Evolutionary conservation across 2,113 vertebrate species (phyloP), one percentile per base, ranked within the genome.

Genomic region (Bufo gargarizans): DNA sequence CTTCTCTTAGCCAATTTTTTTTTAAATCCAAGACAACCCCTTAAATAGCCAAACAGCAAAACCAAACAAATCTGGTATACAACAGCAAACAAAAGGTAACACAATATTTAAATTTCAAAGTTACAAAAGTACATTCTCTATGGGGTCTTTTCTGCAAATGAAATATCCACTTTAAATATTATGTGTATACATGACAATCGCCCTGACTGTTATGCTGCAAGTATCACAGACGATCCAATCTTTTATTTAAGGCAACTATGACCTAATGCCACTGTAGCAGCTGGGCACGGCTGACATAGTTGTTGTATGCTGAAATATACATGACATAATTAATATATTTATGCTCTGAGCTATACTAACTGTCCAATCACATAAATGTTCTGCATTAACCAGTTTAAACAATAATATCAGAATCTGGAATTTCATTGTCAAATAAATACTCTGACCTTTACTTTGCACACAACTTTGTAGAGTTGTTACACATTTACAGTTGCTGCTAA

Each of bases 401-500:
- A 69, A 71, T 71, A 4, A 5, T 76, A 50, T 50, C 17, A 49
- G 9, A 20, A 50, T 50, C 7, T 76, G 16, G 47, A 47, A 11
- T 69, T 71, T 84, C 11, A 47, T n/a, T 71, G 59, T 55, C 67
- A 55, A 50, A 84, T 33, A 9, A 55, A 8, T 33, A n/a, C 63
- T 69, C 14, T 55, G 20, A 33, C 80, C 77, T 56, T 77, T 91
- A 85, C 81, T 90, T 58, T 84, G 85, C 89, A 63, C 72, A 49
- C 19, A 43, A n/a, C 93, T 92, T 90, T 92, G 92, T 91, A 89
- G 86, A 77, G 86, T 85, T 90, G 91, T 95, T 92, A 93, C 94
- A 93, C 93, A 93, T 93, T 93, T 93, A 93, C 81, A 90, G 89
- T 83, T 12, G 19, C 91, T 91, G 93, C 90, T 91, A 33, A 33